phyloP scores from a whole-genome alignment of 2,797 vertebrate species.

The Lithobates sylvaticus region DNA sequence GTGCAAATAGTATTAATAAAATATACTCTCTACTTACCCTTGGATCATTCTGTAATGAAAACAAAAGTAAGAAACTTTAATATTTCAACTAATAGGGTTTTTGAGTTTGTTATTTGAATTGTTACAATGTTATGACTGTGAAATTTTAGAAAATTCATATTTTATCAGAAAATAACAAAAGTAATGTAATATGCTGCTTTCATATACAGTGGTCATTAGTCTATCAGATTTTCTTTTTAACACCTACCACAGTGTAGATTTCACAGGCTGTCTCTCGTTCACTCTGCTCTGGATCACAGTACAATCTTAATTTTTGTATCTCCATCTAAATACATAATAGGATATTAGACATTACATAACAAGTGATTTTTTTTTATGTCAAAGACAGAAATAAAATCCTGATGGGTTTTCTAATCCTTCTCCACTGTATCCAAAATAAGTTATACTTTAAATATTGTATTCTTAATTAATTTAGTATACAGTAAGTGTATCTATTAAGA shows the following conservation, averaged over 20 bases:
- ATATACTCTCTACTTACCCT: slow-evolving; percentile 73
- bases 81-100: neutral
- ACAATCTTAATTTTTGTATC: slow-evolving; percentile 84
- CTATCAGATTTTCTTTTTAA: neutral
- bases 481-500: too few species aligned
- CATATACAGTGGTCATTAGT: neutral
- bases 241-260: slow-evolving; percentile 82
- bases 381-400: too few species aligned
- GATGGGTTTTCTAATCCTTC: too few species aligned
- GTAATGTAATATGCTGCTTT: neutral
- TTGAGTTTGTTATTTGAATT: neutral
- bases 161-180: too few species aligned
- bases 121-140: too few species aligned
- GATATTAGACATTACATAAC: neutral
- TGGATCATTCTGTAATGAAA: slow-evolving; percentile 77
- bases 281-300: slow-evolving; percentile 84
- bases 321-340: slow-evolving; percentile 71
- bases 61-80: slow-evolving; percentile 17
- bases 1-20: neutral
- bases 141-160: too few species aligned
- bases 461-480: too few species aligned
- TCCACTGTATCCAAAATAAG: too few species aligned
- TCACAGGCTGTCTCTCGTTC: slow-evolving; percentile 85
- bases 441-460: too few species aligned
- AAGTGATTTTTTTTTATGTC: too few species aligned